Base-by-base conservation (phyloP, 2,113 vertebrate genomes). In the Charadrius vociferus region DNA sequence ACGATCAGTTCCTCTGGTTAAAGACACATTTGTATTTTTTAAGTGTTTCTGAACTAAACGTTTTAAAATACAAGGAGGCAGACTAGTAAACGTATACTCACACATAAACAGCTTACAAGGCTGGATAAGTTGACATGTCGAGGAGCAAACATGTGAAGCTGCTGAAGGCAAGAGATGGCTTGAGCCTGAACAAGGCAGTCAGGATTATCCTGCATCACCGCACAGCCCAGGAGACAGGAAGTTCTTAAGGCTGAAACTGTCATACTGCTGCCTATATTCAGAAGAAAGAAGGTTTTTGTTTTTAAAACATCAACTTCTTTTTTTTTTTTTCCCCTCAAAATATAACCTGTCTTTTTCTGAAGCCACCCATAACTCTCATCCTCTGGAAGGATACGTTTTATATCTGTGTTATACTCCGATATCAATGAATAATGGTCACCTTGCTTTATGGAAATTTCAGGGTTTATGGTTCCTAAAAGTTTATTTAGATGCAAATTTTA, bases 101-200 rank as follows among this genome's bases (percentile, higher is more conserved):
- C 99, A 97, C 99, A 99, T 14, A 99, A 98, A 39, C 98, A 98
- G 92, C 98, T 98, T 6, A 99, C 99, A 29, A 99, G 98, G 93
- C 89, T 98, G 49, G 98, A 98, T 92, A 99, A 98, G 97, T 99
- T 98, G 93, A 99, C 98, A 1, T 99, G 98, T 27, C 98, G 97
- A 22, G 99, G 99, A 45, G 99, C 98, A 98, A 99, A 99, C 99
- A 99, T 99, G 97, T 99, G 99, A 89, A 99, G 99, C 97, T 99
- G 99, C 97, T 99, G 99, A 95, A 99, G 98, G 95, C 99, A 99
- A 92, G 98, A 98, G 92, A 99, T 99, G 87, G 99, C 98, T 92
- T 99, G 98, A 78, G 99, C 98, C 97, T 99, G 99, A 47, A 99
- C 99, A 91, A 99, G 98, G 88, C 98, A 99, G 97, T 99, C 99